Percentiles rank a stretch among this genome's conserved stretches.
These are phyloP conservation scores for Tetragnatha montana DNA, from an alignment of 2,888 invertebrate species.

Conservation along the genomic window DNA sequence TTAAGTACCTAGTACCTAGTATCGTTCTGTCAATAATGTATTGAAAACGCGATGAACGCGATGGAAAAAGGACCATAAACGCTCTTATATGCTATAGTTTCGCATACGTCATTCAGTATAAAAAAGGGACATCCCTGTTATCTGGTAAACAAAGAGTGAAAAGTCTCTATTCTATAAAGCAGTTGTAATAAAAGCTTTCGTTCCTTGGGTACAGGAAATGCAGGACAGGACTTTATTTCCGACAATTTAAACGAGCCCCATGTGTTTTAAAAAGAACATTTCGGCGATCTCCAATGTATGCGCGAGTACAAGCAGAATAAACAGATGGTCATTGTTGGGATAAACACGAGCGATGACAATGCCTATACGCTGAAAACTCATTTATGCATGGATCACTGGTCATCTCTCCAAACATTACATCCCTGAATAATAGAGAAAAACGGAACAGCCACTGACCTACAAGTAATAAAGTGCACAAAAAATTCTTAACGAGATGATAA, in stretches of 20 bases:
- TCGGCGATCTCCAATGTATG: background rate
- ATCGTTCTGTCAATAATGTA: too few relatives aligned
- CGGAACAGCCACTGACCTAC: constrained; percentile 44
- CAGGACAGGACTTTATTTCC: background rate
- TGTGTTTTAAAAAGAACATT: background rate
- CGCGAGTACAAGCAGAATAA: background rate
- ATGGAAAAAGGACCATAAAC: too few relatives aligned
- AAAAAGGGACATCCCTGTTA: too few relatives aligned
- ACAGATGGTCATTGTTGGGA: constrained; percentile 47
- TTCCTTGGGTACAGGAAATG: background rate
- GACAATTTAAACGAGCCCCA: background rate
- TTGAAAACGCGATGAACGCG: too few relatives aligned
- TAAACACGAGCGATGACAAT: constrained; percentile 35
- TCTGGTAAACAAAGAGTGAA: too few relatives aligned
- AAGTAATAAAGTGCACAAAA: background rate
- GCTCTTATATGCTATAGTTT: too few relatives aligned
- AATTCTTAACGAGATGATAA: too few relatives aligned
- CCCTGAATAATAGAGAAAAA: constrained; percentile 24
- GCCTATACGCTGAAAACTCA: constrained; percentile 26
- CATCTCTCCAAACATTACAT: constrained; percentile 29
- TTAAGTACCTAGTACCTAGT: too few relatives aligned
- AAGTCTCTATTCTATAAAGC: background rate
- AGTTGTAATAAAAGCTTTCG: background rate
- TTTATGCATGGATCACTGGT: constrained; percentile 67
- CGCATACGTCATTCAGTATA: too few relatives aligned